Base-by-base conservation (phyloP, 2,888 invertebrate genomes). In the Dichetophora obliterata region DNA sequence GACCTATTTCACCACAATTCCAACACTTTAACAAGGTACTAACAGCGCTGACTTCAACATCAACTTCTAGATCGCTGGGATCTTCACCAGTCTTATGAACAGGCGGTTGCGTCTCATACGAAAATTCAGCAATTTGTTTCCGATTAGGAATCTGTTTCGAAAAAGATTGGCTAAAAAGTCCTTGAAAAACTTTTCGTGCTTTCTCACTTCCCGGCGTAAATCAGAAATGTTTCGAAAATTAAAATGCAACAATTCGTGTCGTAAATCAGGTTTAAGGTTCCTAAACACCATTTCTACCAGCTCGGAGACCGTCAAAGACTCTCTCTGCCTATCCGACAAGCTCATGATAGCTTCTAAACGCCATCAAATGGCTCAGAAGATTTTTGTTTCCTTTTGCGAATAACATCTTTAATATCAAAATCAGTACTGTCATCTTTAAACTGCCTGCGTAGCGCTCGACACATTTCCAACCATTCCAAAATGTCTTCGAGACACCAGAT, bases 1-100 rank as follows among this genome's bases (percentile, higher is more conserved):
- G 75, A 48, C 74, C 77, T 2, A 11, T 19, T 5, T 1, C 34
- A 16, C 66, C 70, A 24, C 75, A 77, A 54, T 77, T 77, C 75
- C 77, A 77, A 70, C 77, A 75, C 37, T 48, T 57, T 1, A 50
- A 34, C 27, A 22, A n/a, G n/a, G n/a, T 66, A 5, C 14, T 8
- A 5, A n/a, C 8, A 65, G 9, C 24, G 8, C 8, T 22, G 4
- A 31, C n/a, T n/a, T n/a, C n/a, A n/a, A n/a, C n/a, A n/a, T n/a
- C n/a, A n/a, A n/a, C n/a, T n/a, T 52, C n/a, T n/a, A n/a, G n/a
- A n/a, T n/a, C n/a, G n/a, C n/a, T n/a, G n/a, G n/a, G n/a, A n/a
- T n/a, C n/a, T n/a, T n/a, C n/a, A n/a, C n/a, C n/a, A n/a, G n/a
- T n/a, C n/a, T n/a, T n/a, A n/a, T n/a, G n/a, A n/a, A n/a, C n/a